phyloP scores from a whole-genome alignment of 2,113 vertebrate species.

The Turnix velox region DNA sequence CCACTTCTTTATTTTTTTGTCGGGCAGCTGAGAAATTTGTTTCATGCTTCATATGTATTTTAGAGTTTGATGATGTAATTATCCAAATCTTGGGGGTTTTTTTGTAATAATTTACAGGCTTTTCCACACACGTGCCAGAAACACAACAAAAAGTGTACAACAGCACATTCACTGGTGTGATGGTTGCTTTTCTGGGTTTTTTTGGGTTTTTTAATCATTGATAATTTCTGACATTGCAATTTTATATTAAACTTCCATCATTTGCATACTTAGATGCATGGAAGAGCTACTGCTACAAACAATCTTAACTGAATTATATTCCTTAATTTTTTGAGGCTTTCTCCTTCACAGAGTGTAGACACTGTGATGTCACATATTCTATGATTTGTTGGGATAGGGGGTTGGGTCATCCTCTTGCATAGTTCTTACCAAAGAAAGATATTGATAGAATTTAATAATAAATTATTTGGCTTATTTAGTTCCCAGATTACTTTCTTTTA shows the following conservation, averaged over 20 bases:
- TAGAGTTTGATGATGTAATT: background rate
- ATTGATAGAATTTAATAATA: conserved; percentile 52
- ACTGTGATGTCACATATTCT: conserved; percentile 58
- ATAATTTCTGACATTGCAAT: conserved; percentile 18
- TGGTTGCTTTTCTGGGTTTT: background rate
- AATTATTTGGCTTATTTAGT: conserved; percentile 53
- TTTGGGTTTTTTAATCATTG: background rate
- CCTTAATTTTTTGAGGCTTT: conserved; percentile 61
- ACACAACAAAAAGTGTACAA: background rate
- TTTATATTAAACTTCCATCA: conserved; percentile 29
- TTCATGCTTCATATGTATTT: conserved; percentile 19
- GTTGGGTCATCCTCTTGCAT: conserved; percentile 19
- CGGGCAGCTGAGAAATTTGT: conserved; percentile 18
- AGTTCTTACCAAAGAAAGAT: conserved; percentile 58
- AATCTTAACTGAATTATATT: conserved; percentile 55
- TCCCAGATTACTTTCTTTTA: conserved; percentile 41
- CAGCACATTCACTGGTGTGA: background rate
- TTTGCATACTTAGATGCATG: conserved; percentile 18
- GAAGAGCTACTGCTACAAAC: conserved; percentile 42
- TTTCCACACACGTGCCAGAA: conserved; percentile 27
- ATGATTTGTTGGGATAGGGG: background rate
- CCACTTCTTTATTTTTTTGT: background rate
- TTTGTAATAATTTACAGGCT: conserved; percentile 20
- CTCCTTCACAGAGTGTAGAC: conserved; percentile 60
- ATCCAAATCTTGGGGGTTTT: conserved; percentile 20